phyloP scores from a whole-genome alignment of 2,797 vertebrate species.

The Nothura maculosa region DNA sequence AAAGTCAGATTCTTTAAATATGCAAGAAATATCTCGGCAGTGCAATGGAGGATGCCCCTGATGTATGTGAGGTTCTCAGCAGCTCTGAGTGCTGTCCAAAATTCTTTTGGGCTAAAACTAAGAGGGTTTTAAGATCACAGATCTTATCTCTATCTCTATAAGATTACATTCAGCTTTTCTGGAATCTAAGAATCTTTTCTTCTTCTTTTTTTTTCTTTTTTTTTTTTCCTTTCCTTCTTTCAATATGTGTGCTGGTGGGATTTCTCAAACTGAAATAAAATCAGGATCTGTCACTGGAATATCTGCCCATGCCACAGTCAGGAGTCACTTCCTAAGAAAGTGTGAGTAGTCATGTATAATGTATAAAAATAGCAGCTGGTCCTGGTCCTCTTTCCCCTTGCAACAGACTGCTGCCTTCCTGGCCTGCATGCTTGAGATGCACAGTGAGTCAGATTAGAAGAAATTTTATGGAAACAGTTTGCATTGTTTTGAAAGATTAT shows the following conservation, averaged over 20 bases:
- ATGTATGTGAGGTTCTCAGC: conserved; percentile 38
- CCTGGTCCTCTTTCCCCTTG: background rate
- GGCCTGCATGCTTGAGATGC: conserved; percentile 6
- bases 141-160: background rate
- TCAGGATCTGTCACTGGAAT: background rate
- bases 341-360: background rate
- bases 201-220: no score
- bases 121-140: background rate
- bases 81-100: conserved; percentile 16
- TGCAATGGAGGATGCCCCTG: conserved; percentile 2
- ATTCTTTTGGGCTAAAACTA: conserved; percentile 42
- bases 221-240: background rate
- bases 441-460: conserved; percentile 14
- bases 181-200: background rate
- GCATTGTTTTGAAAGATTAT: background rate
- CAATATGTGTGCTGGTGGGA: background rate
- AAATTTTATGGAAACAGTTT: conserved; percentile 37
- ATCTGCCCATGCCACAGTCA: conserved; percentile 15
- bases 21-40: background rate
- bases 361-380: conserved; percentile 11
- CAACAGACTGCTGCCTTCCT: conserved; percentile 8
- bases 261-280: conserved; percentile 62
- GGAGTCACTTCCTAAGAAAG: conserved; percentile 56
- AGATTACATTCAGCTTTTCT: conserved; percentile 7
- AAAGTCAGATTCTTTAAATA: background rate